phyloP scores from a whole-genome alignment of 2,888 invertebrate species.

The Calameuta filiformis region DNA sequence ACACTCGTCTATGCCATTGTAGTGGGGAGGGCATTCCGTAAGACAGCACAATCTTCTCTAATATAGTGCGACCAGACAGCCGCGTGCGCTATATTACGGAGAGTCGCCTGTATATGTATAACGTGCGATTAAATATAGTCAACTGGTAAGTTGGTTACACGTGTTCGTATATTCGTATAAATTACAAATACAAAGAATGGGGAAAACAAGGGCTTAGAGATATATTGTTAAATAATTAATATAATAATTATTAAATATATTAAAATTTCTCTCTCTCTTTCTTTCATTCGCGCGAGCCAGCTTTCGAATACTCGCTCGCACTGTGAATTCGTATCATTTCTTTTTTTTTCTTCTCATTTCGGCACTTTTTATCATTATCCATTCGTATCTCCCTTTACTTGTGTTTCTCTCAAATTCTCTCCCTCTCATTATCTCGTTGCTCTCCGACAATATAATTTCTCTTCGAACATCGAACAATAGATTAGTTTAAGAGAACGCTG shows the following conservation, averaged over 20 bases:
- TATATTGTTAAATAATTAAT: constrained; percentile 25
- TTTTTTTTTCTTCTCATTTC: neutral
- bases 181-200: constrained; percentile 1
- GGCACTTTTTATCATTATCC: neutral
- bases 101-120: neutral
- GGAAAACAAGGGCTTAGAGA: constrained; percentile 26
- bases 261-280: constrained; percentile 48
- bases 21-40: too few relatives aligned
- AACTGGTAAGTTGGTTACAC: neutral
- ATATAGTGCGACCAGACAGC: too few relatives aligned
- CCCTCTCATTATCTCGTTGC: neutral
- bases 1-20: too few relatives aligned
- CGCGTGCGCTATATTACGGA: too few relatives aligned
- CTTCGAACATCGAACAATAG: neutral
- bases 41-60: too few relatives aligned
- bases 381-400: neutral
- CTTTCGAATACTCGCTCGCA: neutral
- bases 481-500: neutral
- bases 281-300: neutral
- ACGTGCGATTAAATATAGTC: neutral
- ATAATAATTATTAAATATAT: constrained; percentile 53
- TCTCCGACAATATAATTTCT: neutral
- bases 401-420: neutral
- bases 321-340: neutral
- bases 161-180: neutral